Percentiles rank a stretch among this genome's conserved stretches.
Evolutionary conservation across 2,113 vertebrate genomes (phyloP).

Genomic region (Plectropomus leopardus): DNA sequence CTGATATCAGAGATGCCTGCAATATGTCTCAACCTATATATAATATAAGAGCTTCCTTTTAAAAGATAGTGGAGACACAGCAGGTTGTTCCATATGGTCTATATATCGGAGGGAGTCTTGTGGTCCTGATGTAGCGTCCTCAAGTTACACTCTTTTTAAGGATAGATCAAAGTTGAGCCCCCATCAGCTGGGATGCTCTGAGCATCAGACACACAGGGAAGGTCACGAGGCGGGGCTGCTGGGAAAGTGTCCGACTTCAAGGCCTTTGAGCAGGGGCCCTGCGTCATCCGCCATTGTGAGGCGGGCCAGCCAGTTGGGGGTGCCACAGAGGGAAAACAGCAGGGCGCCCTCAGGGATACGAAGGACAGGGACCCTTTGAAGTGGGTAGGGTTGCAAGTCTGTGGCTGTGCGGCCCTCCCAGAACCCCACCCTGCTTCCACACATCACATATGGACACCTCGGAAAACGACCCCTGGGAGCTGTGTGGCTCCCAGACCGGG

Average conservation of each 20-base stretch:
- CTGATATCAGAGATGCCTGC: conserved; percentile 23
- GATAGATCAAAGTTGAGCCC: conserved; percentile 57
- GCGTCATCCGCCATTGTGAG: conserved; percentile 50
- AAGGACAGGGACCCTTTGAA: conserved; percentile 72
- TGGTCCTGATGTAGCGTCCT: conserved; percentile 51
- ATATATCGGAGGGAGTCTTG: conserved; percentile 7
- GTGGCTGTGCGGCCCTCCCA: conserved; percentile 45
- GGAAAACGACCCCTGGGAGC: conserved; percentile 40
- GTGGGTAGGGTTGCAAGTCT: conserved; percentile 52
- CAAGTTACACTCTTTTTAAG: conserved; percentile 50
- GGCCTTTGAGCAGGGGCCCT: conserved; percentile 43
- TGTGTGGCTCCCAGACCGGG: conserved; percentile 39
- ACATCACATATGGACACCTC: conserved; percentile 73
- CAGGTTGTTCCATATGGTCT: conserved; percentile 68
- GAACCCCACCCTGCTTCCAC: conserved; percentile 52
- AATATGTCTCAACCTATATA: conserved; percentile 51
- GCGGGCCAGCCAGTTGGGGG: conserved; percentile 19
- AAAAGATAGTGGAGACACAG: neutral
- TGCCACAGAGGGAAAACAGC: conserved; percentile 43
- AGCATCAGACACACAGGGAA: conserved; percentile 43
- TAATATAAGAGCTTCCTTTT: conserved; percentile 31
- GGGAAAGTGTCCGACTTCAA: conserved; percentile 76
- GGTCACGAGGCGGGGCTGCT: conserved; percentile 49
- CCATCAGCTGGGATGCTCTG: conserved; percentile 67
- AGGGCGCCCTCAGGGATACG: conserved; percentile 63